Base-by-base conservation (phyloP, 1,140 invertebrate species). In the Drosophila teissieri region DNA sequence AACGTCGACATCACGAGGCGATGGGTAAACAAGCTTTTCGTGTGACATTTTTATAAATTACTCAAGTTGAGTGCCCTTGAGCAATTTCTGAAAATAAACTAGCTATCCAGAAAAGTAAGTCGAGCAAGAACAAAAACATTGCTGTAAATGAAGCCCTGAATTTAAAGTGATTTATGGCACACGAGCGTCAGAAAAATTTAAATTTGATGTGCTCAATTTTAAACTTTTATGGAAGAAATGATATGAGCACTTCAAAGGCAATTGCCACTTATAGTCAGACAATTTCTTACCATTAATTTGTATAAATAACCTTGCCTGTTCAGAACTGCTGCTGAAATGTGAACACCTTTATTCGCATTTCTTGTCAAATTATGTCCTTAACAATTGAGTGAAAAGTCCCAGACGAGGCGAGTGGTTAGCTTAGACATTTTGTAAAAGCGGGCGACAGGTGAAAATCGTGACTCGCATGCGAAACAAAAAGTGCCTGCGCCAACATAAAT, bases 1-100 rank as follows among this genome's bases (percentile, higher is more conserved):
- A 19, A 36, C 19, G 10, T 52, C 27, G 17, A 52, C 49, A 52
- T 36, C 15, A 11, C 10, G 34, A 15, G 48, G n/a, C n/a, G 22
- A 8, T 48, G 19, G 24, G 31, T 31, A 31, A 31, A 31, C 31
- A 14, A 48, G 49, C 15, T 36, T 52, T 52, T 36, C 49, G 31
- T 52, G 49, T 52, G 49, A 52, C 49, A 52, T 52, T 52, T 52
- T 52, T 52, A 19, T 19, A 52, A 51, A 52, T 36, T 52, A 52
- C 31, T 17, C n/a, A 19, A 31, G 14, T 36, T 36, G 27, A 36
- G 31, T 52, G 49, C 49, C 49, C 31, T 52, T 52, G 27, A 52
- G 34, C 10, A 12, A 52, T 52, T 52, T 36, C 10, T 19, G 49
- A 17, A 52, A 52, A 52, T 36, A 52, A 52, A 52, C 49, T 15